Evolutionary conservation across 2,888 invertebrate species (phyloP), one percentile per base, ranked within the genome.

Genomic region (Phrixothrix hirtus): DNA sequence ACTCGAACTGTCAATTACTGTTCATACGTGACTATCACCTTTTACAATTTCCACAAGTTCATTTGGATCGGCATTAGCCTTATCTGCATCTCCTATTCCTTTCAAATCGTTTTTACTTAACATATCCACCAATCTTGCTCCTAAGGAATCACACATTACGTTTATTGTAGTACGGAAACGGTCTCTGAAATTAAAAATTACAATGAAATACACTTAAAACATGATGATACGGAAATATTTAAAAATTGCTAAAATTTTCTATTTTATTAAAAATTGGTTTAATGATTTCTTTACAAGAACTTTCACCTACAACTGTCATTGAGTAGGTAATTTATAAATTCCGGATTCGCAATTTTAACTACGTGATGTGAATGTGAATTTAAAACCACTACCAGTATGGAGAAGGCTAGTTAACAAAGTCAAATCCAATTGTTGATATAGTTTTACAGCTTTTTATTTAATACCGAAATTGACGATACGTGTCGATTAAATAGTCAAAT

Each of bases 131-230:
- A 98, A 86, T 49, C 91, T 92, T 32, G 96, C 95, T 30, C 97
- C 97, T 52, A 96, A 77, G 7, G 94, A 91, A 75, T 98, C 97
- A 65, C 97, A 96, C 75, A 95, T 86, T 21, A 98, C 97, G 76
- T 98, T 98, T 66, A 96, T 84, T 68, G 92, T 87, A 69, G 93
- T 85, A 72, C 92, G 84, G 83, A 91, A 92, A 62, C 92, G 87
- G 76, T 92, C 91, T 55, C 92, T 92, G 74, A n/a, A n/a, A n/a
- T n/a, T 14, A 79, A 78, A 54, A 42, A 12, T 27, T 5, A 10
- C 2, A 11, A 17, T 25, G 16, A 16, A 21, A 21, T 21, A 21
- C n/a, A 21, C 21, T 21, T 5, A 21, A 21, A 21, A 21, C 21
- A 5, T 21, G 4, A 21, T 5, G 7, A 21, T n/a, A n/a, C n/a